phyloP scores from a whole-genome alignment of 2,797 vertebrate species.

The Bufotes viridis region DNA sequence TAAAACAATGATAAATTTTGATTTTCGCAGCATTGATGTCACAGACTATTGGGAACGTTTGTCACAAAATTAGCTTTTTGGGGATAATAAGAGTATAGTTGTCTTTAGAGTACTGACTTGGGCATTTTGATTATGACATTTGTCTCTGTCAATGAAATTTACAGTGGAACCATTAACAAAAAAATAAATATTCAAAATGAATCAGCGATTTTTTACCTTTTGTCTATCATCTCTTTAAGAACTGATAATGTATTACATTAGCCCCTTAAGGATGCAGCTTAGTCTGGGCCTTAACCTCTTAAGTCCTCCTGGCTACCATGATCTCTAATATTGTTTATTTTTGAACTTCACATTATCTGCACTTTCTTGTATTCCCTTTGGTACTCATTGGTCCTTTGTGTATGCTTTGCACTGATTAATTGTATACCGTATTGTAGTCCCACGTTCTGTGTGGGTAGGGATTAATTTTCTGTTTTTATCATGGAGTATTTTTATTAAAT shows the following conservation, averaged over 20 bases:
- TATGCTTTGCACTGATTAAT: too few species aligned
- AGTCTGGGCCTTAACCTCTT: too few species aligned
- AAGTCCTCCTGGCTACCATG: too few species aligned
- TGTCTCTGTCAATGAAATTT: neutral
- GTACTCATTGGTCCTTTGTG: too few species aligned
- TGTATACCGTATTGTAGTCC: too few species aligned
- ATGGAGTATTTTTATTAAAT: too few species aligned
- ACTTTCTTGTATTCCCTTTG: too few species aligned
- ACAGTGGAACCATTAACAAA: neutral
- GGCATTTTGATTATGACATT: neutral
- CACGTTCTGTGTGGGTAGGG: too few species aligned
- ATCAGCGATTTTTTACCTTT: neutral
- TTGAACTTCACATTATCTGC: too few species aligned
- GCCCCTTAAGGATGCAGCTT: neutral
- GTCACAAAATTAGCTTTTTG: neutral
- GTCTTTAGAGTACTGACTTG: neutral
- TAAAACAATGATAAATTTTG: slow-evolving; percentile 21
- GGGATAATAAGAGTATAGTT: neutral
- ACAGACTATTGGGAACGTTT: neutral
- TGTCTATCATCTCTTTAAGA: neutral
- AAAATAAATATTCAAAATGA: neutral
- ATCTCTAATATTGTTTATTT: too few species aligned
- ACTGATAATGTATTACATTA: neutral
- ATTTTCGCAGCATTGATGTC: neutral
- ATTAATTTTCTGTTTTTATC: too few species aligned